phyloP scores from a whole-genome alignment of 2,113 vertebrate species.

The Chroicocephalus ridibundus region DNA sequence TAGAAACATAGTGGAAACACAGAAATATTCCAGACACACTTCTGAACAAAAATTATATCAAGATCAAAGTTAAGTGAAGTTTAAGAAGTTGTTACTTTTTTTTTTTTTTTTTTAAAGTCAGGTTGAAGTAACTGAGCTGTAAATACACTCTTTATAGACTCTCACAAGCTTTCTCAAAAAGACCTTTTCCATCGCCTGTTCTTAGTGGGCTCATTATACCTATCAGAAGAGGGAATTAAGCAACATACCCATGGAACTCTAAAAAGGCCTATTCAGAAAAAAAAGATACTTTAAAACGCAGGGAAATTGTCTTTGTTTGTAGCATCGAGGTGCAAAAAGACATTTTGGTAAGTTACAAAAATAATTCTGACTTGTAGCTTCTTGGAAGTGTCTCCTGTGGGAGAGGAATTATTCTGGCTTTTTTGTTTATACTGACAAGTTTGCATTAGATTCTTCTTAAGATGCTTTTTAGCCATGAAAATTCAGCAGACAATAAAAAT shows the following conservation, averaged over 20 bases:
- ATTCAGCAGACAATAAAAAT: neutral
- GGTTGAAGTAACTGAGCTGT: neutral
- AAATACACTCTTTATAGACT: neutral
- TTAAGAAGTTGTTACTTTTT: neutral
- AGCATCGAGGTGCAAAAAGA: neutral
- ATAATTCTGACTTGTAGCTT: neutral
- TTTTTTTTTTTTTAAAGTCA: neutral
- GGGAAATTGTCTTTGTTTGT: neutral
- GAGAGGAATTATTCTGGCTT: neutral
- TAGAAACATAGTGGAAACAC: neutral
- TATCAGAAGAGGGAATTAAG: neutral
- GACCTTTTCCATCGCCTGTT: neutral
- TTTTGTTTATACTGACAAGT: neutral
- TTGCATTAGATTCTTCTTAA: neutral
- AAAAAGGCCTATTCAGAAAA: neutral
- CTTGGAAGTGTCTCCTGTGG: neutral
- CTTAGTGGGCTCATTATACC: neutral
- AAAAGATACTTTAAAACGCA: neutral
- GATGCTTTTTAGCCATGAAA: neutral
- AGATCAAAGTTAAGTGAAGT: neutral
- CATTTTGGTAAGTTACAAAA: neutral
- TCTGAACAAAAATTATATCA: neutral
- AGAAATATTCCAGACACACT: neutral
- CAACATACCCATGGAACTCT: neutral
- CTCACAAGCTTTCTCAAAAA: neutral